Percentiles rank a stretch among this genome's conserved stretches.
Conservation (phyloP, 2,888 invertebrate species). For the Platycheirus albimanus region DNA sequence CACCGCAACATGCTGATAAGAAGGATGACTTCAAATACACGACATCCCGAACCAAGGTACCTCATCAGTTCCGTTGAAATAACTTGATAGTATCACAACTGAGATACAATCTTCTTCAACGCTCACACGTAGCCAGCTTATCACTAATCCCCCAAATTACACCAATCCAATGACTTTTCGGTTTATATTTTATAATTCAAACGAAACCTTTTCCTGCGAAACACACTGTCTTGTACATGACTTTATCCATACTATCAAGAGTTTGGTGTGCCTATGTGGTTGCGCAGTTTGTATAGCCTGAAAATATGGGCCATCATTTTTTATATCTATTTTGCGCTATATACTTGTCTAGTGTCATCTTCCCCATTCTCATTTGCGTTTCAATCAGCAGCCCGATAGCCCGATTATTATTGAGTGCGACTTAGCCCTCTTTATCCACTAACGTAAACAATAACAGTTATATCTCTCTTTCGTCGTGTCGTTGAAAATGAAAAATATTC, state of each 20-base stretch:
- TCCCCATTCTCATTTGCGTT: background rate
- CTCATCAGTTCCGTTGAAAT: too few species aligned
- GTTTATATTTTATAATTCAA: too few species aligned
- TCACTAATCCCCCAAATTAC: too few species aligned
- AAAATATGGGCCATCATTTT: slow-evolving; percentile 44
- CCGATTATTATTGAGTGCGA: background rate
- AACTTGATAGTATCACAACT: too few species aligned
- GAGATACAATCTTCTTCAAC: too few species aligned
- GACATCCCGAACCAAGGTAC: too few species aligned
- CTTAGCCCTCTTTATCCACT: slow-evolving; percentile 3
- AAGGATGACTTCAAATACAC: too few species aligned
- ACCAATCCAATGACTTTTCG: too few species aligned
- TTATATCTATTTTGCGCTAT: slow-evolving; percentile 34
- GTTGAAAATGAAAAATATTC: slow-evolving; percentile 8
- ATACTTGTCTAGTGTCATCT: slow-evolving; percentile 28
- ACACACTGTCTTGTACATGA: slow-evolving; percentile 26
- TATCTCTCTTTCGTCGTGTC: slow-evolving; percentile 37
- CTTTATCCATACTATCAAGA: slow-evolving; percentile 18
- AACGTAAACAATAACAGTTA: slow-evolving; percentile 54
- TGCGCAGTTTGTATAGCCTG: slow-evolving; percentile 59
- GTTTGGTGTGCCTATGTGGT: slow-evolving; percentile 20
- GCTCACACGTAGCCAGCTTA: too few species aligned
- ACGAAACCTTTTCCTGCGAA: background rate
- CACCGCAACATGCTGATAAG: too few species aligned
- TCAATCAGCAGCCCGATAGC: background rate